Conservation (phyloP, 1,140 invertebrate genomes). For the Tetranychus cinnabarinus region DNA sequence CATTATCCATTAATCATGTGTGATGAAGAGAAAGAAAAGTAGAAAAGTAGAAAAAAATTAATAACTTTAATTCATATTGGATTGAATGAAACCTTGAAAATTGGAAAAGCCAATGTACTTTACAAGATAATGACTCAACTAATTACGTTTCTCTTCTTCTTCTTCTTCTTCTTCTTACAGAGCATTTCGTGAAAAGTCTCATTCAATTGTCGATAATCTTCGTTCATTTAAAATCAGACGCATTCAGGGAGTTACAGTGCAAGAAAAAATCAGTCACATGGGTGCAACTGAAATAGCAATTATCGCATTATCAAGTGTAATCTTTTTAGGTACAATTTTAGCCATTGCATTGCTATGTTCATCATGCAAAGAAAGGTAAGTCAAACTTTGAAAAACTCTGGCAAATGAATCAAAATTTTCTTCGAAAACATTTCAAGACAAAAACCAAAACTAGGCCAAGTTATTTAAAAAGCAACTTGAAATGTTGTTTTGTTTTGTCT, state of each 20-base stretch:
- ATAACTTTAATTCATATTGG: too few relatives aligned
- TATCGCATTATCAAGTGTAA: conserved; percentile 44
- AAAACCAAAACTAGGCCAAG: too few relatives aligned
- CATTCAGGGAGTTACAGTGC: conserved; percentile 18
- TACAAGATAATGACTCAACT: too few relatives aligned
- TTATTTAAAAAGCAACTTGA: too few relatives aligned
- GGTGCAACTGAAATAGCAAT: conserved; percentile 53
- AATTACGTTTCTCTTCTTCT: conserved; percentile 11
- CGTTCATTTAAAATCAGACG: conserved; percentile 28
- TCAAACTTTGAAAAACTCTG: not conserved
- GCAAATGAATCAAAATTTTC: too few relatives aligned
- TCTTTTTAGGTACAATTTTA: conserved; percentile 49
- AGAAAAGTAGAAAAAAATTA: too few relatives aligned
- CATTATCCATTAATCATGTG: too few relatives aligned
- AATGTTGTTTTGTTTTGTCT: too few relatives aligned
- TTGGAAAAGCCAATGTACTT: too few relatives aligned
- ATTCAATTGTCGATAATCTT: conserved; percentile 31
- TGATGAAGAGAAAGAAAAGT: too few relatives aligned
- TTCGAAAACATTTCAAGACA: too few relatives aligned
- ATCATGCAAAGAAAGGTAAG: conserved; percentile 16
- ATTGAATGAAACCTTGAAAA: too few relatives aligned
- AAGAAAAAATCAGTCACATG: conserved; percentile 27
- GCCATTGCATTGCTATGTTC: conserved; percentile 27
- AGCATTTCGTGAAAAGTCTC: conserved; percentile 28
- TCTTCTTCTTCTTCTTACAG: conserved; percentile 19